Conservation (phyloP, 2,888 invertebrate species). For the Eupithecia subfuscata region DNA sequence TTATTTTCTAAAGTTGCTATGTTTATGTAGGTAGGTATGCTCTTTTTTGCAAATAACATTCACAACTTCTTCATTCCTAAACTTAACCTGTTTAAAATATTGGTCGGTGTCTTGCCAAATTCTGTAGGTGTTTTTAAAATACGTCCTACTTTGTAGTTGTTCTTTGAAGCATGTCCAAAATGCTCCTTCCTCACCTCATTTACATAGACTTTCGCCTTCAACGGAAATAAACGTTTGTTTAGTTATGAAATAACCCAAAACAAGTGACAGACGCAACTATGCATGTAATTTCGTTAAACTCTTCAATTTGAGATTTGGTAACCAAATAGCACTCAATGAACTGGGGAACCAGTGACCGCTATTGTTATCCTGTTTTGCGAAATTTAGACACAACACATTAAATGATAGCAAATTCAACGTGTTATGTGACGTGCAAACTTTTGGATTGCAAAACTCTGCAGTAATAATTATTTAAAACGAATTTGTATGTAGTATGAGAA, state of each 20-base stretch:
- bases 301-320: slow-evolving; percentile 55
- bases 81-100: not conserved
- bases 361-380: slow-evolving; percentile 5
- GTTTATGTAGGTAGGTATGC: not conserved
- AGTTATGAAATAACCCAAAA: slow-evolving; percentile 56
- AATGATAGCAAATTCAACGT: not conserved
- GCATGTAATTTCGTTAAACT: slow-evolving; percentile 50
- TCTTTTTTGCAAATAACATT: not conserved
- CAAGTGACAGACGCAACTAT: slow-evolving; percentile 49
- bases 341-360: slow-evolving; percentile 21
- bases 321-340: slow-evolving; percentile 36
- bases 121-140: slow-evolving; percentile 10
- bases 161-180: slow-evolving; percentile 46
- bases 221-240: slow-evolving; percentile 63
- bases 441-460: not conserved
- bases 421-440: not conserved
- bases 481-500: not conserved
- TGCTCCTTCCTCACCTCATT: slow-evolving; percentile 56
- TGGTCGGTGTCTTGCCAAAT: not conserved
- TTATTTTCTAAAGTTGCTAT: not conserved
- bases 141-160: slow-evolving; percentile 19
- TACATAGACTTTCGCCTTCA: slow-evolving; percentile 64
- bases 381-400: not conserved
- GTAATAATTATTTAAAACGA: not conserved
- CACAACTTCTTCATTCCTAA: not conserved